Conservation (phyloP, 2,797 vertebrate genomes). For the Coluber constrictor region DNA sequence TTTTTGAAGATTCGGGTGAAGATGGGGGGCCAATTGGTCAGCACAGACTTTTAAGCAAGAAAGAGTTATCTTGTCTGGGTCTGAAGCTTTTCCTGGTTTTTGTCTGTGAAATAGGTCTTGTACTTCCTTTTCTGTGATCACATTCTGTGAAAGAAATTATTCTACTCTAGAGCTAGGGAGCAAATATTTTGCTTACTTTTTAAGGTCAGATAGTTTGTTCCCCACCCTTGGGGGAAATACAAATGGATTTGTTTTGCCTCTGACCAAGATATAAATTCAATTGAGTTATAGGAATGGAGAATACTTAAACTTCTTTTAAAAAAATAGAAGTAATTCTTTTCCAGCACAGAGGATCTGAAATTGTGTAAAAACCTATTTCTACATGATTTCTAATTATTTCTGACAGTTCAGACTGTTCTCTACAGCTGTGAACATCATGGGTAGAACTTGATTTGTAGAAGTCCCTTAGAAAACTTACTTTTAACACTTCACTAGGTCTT, state of each 20-base stretch:
- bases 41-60: too few species aligned
- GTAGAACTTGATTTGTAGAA: constrained; percentile 36
- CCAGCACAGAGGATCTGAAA: constrained; percentile 17
- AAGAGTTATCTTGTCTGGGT: too few species aligned
- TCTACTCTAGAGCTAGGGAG: not conserved
- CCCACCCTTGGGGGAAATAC: not conserved
- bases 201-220: not conserved
- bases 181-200: not conserved
- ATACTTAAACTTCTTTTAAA: not conserved
- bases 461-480: constrained; percentile 23
- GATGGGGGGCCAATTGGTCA: too few species aligned
- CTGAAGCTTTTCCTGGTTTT: too few species aligned
- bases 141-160: not conserved
- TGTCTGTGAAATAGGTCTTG: too few species aligned
- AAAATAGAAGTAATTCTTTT: not conserved
- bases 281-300: not conserved
- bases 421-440: constrained; percentile 8
- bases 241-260: not conserved
- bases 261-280: not conserved
- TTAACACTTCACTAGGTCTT: not conserved
- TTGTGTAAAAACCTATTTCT: constrained; percentile 24
- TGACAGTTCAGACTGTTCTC: constrained; percentile 49
- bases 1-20: too few species aligned
- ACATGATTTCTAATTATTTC: constrained; percentile 37
- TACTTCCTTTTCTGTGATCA: too few species aligned